Percentiles rank a stretch among this genome's conserved stretches.
phyloP scores from a whole-genome alignment of 2,888 invertebrate species.

The Auanema sp. region DNA sequence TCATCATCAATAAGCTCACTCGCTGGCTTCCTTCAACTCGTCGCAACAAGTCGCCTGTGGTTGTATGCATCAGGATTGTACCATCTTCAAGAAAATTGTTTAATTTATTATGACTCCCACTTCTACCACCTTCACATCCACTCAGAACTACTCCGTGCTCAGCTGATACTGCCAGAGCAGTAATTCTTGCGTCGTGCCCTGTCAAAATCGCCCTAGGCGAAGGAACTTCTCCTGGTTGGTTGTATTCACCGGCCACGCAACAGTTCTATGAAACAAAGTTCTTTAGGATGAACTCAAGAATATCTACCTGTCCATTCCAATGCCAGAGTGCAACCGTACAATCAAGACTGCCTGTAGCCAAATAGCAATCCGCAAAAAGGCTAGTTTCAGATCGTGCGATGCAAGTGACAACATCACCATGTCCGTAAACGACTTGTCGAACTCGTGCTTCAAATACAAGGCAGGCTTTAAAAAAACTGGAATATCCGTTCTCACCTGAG shows the following conservation, averaged over 20 bases:
- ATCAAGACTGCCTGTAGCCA: constrained; percentile 95
- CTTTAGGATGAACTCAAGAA: background rate
- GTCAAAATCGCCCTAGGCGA: constrained; percentile 94
- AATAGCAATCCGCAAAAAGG: constrained; percentile 97
- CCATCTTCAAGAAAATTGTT: constrained; percentile 75
- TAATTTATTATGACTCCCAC: too few species aligned
- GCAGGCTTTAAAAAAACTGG: too few species aligned
- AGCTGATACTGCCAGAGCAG: constrained; percentile 92
- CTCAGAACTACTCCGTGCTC: constrained; percentile 96
- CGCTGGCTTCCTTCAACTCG: constrained; percentile 70
- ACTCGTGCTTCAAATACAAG: constrained; percentile 87
- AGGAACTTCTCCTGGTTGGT: constrained; percentile 76
- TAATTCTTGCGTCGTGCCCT: constrained; percentile 94
- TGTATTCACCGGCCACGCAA: constrained; percentile 89
- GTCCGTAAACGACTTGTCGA: constrained; percentile 96
- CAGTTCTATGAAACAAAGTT: constrained; percentile 68
- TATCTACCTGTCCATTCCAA: constrained; percentile 83
- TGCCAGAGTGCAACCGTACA: constrained; percentile 98
- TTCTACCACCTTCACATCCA: constrained; percentile 79
- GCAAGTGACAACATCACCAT: constrained; percentile 97
- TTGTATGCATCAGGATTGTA: constrained; percentile 94
- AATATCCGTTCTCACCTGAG: constrained; percentile 78
- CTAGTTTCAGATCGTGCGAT: constrained; percentile 95
- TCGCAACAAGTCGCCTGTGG: constrained; percentile 90
- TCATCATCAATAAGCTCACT: constrained; percentile 69